Conservation (phyloP, 2,113 vertebrate genomes). For the Aphyosemion australe region DNA sequence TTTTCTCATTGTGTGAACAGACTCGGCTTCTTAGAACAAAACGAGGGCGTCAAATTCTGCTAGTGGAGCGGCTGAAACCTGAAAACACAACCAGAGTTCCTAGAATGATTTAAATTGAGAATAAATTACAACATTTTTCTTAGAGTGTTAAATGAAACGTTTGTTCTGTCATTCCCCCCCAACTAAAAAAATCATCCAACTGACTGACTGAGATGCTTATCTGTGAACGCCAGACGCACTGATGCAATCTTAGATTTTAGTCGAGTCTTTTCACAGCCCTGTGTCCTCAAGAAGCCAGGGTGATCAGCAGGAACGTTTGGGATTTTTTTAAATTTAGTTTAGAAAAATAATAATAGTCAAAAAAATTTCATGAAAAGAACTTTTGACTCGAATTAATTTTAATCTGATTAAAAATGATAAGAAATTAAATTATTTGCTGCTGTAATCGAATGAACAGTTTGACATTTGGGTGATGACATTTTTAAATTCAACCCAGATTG, state of each 20-base stretch:
- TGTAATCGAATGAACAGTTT: background rate
- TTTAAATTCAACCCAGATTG: background rate
- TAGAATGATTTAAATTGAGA: conserved; percentile 68
- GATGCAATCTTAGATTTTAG: conserved; percentile 57
- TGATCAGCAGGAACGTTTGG: too few species aligned
- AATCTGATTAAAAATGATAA: too few species aligned
- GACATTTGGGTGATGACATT: background rate
- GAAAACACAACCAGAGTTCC: conserved; percentile 64
- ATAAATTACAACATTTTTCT: conserved; percentile 20
- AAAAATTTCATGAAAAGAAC: too few species aligned
- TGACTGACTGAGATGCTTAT: conserved; percentile 56
- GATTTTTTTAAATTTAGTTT: too few species aligned
- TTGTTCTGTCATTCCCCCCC: conserved; percentile 33
- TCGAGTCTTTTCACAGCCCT: conserved; percentile 17
- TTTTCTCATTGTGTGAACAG: conserved; percentile 52
- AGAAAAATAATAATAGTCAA: too few species aligned
- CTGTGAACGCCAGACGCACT: conserved; percentile 52
- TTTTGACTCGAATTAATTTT: too few species aligned
- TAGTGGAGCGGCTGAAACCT: conserved; percentile 37
- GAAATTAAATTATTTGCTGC: too few species aligned
- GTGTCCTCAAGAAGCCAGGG: background rate
- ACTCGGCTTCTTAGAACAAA: conserved; percentile 76
- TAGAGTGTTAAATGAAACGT: conserved; percentile 20
- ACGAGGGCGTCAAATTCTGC: conserved; percentile 60
- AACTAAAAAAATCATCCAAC: conserved; percentile 6